These are phyloP conservation scores for Zosterops lateralis DNA, from an alignment of 2,113 vertebrate genomes.

Conservation along the genomic window DNA sequence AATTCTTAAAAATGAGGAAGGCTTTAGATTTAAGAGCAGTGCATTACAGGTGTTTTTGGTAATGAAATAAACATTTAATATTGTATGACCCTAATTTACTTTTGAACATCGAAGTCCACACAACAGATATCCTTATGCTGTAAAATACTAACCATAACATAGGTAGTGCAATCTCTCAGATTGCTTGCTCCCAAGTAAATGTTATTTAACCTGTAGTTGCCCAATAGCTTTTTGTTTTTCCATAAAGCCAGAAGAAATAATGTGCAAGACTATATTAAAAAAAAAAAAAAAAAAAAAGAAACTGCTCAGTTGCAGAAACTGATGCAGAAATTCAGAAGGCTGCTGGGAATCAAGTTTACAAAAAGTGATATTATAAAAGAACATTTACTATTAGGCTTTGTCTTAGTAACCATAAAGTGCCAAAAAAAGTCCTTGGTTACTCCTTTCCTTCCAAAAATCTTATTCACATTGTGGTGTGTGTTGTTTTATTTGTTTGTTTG, in stretches of 20 bases:
- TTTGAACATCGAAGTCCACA: neutral
- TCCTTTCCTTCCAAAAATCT: neutral
- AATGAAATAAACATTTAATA: neutral
- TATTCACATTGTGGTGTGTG: neutral
- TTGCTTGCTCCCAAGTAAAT: neutral
- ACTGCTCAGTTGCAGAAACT: neutral
- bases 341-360: rapidly evolving
- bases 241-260: neutral
- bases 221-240: neutral
- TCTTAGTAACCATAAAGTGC: neutral
- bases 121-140: neutral
- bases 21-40: neutral
- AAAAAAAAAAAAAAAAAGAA: neutral
- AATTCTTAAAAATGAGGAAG: neutral
- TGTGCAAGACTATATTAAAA: neutral
- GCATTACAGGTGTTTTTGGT: neutral
- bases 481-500: too few species aligned
- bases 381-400: neutral
- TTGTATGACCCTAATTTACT: neutral
- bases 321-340: neutral
- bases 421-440: neutral
- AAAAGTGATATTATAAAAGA: neutral
- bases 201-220: neutral
- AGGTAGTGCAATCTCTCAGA: neutral
- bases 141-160: neutral